These are phyloP conservation scores for Dilophus febrilis DNA, from an alignment of 2,888 invertebrate genomes.

Conservation along the genomic window DNA sequence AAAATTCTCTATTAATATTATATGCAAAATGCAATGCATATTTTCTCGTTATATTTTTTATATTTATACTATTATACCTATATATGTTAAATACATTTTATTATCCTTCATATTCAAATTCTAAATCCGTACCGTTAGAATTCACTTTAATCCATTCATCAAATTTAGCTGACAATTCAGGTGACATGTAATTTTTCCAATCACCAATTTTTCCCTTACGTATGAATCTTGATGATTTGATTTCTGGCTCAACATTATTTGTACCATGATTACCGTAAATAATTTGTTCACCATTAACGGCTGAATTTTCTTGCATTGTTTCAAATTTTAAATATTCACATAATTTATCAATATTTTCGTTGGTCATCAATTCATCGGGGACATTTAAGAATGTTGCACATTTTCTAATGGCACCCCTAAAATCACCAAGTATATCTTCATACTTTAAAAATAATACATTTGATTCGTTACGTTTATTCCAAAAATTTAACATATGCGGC, in stretches of 20 bases:
- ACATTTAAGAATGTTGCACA: slow-evolving; percentile 41
- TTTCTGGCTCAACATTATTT: slow-evolving; percentile 4
- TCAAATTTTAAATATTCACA: slow-evolving; percentile 61
- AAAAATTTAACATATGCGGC: slow-evolving; percentile 48
- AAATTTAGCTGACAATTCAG: slow-evolving; percentile 50
- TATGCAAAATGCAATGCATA: too few species aligned
- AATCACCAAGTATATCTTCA: slow-evolving; percentile 65
- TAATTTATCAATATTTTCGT: slow-evolving; percentile 47
- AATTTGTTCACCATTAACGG: slow-evolving; percentile 53
- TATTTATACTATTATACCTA: too few species aligned
- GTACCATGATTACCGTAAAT: slow-evolving; percentile 27
- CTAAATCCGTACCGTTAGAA: slow-evolving; percentile 41
- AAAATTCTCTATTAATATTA: too few species aligned
- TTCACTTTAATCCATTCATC: slow-evolving; percentile 52
- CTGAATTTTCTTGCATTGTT: slow-evolving; percentile 65
- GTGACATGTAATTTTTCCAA: slow-evolving; percentile 56
- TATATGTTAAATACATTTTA: neutral
- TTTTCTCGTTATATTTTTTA: neutral
- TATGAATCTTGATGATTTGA: slow-evolving; percentile 41
- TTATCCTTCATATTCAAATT: slow-evolving; percentile 36
- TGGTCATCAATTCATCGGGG: slow-evolving; percentile 43
- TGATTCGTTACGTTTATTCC: slow-evolving; percentile 49
- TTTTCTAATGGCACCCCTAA: slow-evolving; percentile 43
- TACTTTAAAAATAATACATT: slow-evolving; percentile 65
- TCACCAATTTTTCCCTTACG: slow-evolving; percentile 66